phyloP scores from a whole-genome alignment of 2,797 vertebrate genomes.

The Helostoma temminkii region DNA sequence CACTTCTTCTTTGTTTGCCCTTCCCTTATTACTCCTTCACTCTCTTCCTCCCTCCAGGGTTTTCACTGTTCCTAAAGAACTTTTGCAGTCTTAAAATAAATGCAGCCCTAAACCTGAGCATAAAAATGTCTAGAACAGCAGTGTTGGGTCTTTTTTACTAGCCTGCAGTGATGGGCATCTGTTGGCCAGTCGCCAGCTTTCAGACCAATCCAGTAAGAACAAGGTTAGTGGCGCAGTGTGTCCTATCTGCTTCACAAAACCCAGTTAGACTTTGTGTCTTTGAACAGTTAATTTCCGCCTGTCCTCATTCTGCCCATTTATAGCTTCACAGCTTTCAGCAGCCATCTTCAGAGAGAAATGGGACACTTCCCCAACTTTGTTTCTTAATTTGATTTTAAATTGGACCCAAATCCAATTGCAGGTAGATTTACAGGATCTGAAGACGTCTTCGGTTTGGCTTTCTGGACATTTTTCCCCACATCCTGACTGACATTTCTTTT shows the following conservation, averaged over 20 bases:
- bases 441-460: not conserved
- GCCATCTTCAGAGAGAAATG: conserved; percentile 24
- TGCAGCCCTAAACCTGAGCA: conserved; percentile 19
- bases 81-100: conserved; percentile 55
- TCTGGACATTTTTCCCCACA: not conserved
- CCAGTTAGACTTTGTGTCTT: conserved; percentile 23
- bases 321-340: conserved; percentile 7
- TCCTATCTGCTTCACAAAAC: conserved; percentile 29
- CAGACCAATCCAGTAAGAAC: conserved; percentile 22
- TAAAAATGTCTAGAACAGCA: conserved; percentile 46
- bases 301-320: conserved; percentile 42
- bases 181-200: conserved; percentile 10
- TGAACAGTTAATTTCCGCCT: conserved; percentile 32
- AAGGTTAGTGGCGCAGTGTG: not conserved
- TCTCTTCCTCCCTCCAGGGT: conserved; percentile 1
- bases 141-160: conserved; percentile 2
- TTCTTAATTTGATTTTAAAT: conserved; percentile 57
- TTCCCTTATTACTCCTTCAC: conserved; percentile 40
- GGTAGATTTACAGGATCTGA: conserved; percentile 28
- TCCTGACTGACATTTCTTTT: conserved; percentile 32
- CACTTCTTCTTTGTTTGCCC: conserved; percentile 55
- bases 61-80: not conserved
- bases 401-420: conserved; percentile 36
- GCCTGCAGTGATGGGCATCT: conserved; percentile 28
- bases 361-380: conserved; percentile 15